phyloP scores from a whole-genome alignment of 2,797 vertebrate species.

The Neostethus bicornis region DNA sequence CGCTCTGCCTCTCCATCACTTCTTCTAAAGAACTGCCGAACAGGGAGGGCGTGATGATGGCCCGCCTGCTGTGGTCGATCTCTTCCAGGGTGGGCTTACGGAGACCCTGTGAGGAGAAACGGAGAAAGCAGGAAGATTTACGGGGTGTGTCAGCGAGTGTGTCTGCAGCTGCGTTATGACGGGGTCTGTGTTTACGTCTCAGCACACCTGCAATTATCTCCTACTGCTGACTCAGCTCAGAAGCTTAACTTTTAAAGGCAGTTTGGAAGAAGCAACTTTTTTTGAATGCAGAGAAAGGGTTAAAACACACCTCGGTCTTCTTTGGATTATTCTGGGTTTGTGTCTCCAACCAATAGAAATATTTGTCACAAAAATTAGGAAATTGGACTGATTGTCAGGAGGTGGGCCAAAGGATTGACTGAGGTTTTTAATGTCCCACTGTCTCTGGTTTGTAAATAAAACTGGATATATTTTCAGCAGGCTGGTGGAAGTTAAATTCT shows the following conservation, averaged over 20 bases:
- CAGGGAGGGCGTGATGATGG: slow-evolving; percentile 89
- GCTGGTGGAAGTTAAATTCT: too few relatives aligned
- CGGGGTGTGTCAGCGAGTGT: slow-evolving; percentile 27
- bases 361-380: too few relatives aligned
- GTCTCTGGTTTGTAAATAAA: too few relatives aligned
- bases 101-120: slow-evolving; percentile 79
- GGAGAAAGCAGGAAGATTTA: slow-evolving; percentile 32
- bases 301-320: too few relatives aligned
- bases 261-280: too few relatives aligned
- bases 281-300: too few relatives aligned
- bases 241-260: slow-evolving; percentile 22
- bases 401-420: too few relatives aligned
- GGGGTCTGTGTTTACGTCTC: slow-evolving; percentile 54
- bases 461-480: too few relatives aligned
- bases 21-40: slow-evolving; percentile 92
- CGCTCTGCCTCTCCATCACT: slow-evolving; percentile 89
- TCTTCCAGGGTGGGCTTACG: slow-evolving; percentile 90
- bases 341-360: too few relatives aligned
- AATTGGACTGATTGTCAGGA: too few relatives aligned
- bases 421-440: too few relatives aligned
- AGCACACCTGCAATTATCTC: slow-evolving; percentile 62
- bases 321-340: too few relatives aligned
- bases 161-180: slow-evolving; percentile 60
- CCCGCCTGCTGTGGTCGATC: slow-evolving; percentile 85
- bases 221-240: slow-evolving; percentile 18